These are phyloP conservation scores for Bubalus kerabau DNA, from an alignment of 2,113 vertebrate species.

Conservation along the genomic window DNA sequence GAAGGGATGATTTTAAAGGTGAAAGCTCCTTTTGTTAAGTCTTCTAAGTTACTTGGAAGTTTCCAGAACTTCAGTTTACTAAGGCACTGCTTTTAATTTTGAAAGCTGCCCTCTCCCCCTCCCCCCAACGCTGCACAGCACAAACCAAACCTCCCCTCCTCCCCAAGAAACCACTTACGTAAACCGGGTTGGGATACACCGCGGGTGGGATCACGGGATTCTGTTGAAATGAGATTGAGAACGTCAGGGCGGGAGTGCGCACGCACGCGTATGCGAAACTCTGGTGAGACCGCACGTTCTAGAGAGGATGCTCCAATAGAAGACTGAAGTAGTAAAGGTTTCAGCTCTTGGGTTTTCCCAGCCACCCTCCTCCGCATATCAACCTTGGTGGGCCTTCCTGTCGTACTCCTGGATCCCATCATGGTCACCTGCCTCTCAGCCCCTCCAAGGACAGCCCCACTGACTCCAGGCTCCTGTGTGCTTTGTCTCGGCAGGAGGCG, in stretches of 20 bases:
- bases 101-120: neutral
- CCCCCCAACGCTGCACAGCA: rapidly evolving
- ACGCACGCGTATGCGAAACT: rapidly evolving
- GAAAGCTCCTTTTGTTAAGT: neutral
- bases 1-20: neutral
- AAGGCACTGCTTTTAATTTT: neutral
- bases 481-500: neutral
- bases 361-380: neutral
- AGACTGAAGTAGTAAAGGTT: neutral
- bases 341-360: neutral
- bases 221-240: conserved; percentile 28
- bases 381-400: neutral
- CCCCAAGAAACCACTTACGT: conserved; percentile 39
- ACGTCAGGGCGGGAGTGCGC: neutral
- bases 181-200: neutral
- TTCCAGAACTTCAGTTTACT: neutral
- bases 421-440: neutral
- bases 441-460: neutral
- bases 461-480: neutral
- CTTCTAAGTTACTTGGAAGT: neutral
- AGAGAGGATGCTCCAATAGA: rapidly evolving
- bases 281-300: neutral
- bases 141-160: neutral
- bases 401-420: neutral
- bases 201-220: neutral